These are phyloP conservation scores for Pygocentrus nattereri DNA, from an alignment of 2,797 vertebrate species.

Conservation along the genomic window DNA sequence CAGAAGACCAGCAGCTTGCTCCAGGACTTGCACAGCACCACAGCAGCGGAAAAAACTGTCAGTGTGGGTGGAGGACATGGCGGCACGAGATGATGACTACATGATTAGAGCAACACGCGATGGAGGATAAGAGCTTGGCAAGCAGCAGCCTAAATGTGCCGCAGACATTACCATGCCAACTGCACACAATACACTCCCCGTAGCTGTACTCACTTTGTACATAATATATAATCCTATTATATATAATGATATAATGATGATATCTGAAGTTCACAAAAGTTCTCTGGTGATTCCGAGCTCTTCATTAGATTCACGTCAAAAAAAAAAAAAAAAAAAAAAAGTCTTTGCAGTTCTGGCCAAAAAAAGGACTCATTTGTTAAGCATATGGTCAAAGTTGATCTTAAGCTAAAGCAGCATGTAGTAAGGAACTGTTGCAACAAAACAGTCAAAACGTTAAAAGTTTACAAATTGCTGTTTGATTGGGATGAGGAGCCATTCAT, in stretches of 20 bases:
- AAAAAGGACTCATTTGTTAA: background rate
- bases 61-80: conserved; percentile 13
- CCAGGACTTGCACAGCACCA: background rate
- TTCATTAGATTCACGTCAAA: background rate
- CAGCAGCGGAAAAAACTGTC: conserved; percentile 8
- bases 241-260: background rate
- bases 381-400: background rate
- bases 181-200: background rate
- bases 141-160: background rate
- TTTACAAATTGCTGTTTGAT: background rate
- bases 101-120: conserved; percentile 29
- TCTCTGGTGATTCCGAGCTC: background rate
- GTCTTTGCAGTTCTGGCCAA: background rate
- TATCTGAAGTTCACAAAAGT: no score
- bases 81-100: conserved; percentile 16
- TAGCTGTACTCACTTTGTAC: background rate
- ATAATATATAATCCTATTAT: background rate
- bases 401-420: background rate
- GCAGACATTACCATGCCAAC: conserved; percentile 3
- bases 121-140: conserved; percentile 2
- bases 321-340: background rate
- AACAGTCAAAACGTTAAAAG: background rate
- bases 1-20: conserved; percentile 4
- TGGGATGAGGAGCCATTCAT: background rate
- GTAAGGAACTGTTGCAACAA: background rate